phyloP scores from a whole-genome alignment of 2,888 invertebrate species.

The Lypha dubia region DNA sequence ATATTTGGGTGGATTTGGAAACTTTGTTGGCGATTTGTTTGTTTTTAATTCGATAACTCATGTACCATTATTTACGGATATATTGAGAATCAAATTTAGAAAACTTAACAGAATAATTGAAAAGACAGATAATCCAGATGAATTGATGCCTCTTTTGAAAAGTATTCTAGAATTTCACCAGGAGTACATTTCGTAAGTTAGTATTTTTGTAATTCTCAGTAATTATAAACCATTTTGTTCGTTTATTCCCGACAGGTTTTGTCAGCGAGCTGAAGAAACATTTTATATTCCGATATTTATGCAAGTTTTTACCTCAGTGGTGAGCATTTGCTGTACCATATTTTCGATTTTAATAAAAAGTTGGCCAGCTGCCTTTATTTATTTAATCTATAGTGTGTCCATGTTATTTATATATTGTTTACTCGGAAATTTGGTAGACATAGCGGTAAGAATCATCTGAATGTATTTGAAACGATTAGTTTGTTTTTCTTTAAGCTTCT shows the following conservation, averaged over 20 bases:
- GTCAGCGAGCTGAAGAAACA: slow-evolving; percentile 71
- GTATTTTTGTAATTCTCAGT: slow-evolving; percentile 51
- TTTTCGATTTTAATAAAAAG: slow-evolving; percentile 74
- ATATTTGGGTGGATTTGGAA: too few species aligned
- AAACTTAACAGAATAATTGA: slow-evolving; percentile 73
- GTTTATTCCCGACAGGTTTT: too few species aligned
- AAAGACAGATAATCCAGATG: slow-evolving; percentile 3
- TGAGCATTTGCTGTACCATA: slow-evolving; percentile 74
- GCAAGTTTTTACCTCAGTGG: slow-evolving; percentile 71
- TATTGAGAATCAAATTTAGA: slow-evolving; percentile 74
- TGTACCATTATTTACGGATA: slow-evolving; percentile 76
- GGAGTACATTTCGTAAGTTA: slow-evolving; percentile 68
- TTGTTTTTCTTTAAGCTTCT: background rate
- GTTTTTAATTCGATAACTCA: slow-evolving; percentile 75
- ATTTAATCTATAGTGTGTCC: slow-evolving; percentile 70
- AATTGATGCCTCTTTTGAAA: slow-evolving; percentile 51
- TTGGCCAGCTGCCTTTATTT: slow-evolving; percentile 77
- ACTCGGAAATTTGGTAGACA: slow-evolving; percentile 76
- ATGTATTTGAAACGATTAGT: background rate
- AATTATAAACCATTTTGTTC: too few species aligned
- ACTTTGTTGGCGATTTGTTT: slow-evolving; percentile 75
- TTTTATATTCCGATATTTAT: slow-evolving; percentile 75
- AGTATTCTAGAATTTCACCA: slow-evolving; percentile 77
- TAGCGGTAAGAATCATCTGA: too few species aligned
- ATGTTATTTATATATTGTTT: slow-evolving; percentile 77